Evolutionary conservation across 2,888 invertebrate genomes (phyloP).

Genomic region (Cephus pygmeus): DNA sequence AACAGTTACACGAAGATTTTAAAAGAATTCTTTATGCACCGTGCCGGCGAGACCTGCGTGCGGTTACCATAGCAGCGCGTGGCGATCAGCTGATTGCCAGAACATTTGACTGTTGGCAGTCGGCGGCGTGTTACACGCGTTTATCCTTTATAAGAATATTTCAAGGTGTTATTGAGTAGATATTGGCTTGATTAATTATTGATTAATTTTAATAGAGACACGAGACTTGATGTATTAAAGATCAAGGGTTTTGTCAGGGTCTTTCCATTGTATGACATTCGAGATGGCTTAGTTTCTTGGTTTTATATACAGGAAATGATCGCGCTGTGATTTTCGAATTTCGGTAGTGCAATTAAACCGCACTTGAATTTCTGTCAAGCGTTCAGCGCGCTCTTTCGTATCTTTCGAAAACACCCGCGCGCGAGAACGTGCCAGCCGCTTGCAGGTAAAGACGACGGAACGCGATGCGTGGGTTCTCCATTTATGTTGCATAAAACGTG

Average conservation of each 20-base stretch:
- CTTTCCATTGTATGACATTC: neutral
- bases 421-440: neutral
- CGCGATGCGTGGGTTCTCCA: neutral
- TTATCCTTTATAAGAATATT: neutral
- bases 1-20: neutral
- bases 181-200: neutral
- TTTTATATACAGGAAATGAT: neutral
- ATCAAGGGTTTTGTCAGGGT: neutral
- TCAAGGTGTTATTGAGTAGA: neutral
- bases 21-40: neutral
- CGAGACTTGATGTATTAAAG: neutral
- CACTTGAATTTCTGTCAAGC: neutral
- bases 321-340: neutral
- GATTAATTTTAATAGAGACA: neutral
- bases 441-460: neutral
- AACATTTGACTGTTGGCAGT: constrained; percentile 38
- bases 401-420: neutral
- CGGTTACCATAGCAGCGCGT: constrained; percentile 43
- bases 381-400: neutral
- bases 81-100: constrained; percentile 61
- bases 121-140: constrained; percentile 22
- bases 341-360: neutral
- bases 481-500: neutral
- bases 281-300: neutral
- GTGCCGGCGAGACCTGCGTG: neutral